A percentile compares a stretch with the other conserved stretches of the same genome.
Conservation (phyloP, 92 coral and sea anemone genomes). For the Metridium senile region DNA sequence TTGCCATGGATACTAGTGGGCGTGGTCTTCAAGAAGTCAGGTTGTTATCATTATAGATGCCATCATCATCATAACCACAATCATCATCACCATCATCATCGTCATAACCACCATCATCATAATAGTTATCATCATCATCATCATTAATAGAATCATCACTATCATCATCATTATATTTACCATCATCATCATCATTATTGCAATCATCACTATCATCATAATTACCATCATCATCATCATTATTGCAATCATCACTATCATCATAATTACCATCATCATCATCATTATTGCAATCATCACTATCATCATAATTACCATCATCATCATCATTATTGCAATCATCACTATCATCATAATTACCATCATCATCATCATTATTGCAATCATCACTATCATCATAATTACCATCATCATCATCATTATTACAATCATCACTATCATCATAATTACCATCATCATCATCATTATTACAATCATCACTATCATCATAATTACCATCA, state of each 20-base stretch:
- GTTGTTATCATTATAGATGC: neutral
- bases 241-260: constrained; percentile 1
- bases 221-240: neutral
- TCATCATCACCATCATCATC: neutral
- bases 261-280: neutral
- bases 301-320: no score
- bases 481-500: no score
- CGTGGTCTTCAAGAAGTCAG: constrained; percentile 57
- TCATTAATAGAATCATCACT: neutral
- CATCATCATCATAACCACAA: neutral
- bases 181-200: neutral
- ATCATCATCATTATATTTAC: neutral
- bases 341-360: no score
- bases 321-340: no score
- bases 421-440: no score
- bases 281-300: no score
- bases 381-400: no score
- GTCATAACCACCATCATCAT: neutral
- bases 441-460: no score
- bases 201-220: neutral
- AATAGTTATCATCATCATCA: neutral
- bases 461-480: no score
- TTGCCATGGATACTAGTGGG: constrained; percentile 84
- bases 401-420: no score
- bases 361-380: no score